These are phyloP conservation scores for Notodonta ziczac DNA, from an alignment of 2,888 invertebrate species.

Conservation along the genomic window DNA sequence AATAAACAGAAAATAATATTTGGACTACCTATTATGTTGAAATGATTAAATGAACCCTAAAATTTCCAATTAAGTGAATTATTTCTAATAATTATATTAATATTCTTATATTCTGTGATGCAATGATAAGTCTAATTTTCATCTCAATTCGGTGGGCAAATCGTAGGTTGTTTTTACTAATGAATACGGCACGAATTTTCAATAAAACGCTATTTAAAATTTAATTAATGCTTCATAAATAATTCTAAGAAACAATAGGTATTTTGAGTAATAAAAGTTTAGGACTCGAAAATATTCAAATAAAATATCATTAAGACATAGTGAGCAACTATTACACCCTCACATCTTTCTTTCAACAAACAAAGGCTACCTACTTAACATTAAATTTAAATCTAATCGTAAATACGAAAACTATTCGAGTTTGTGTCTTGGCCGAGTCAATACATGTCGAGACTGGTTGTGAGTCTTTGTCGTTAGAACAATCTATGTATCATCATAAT, in stretches of 20 bases:
- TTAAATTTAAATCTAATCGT: constrained; percentile 51
- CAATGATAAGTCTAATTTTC: constrained; percentile 31
- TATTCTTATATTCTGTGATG: constrained; percentile 18
- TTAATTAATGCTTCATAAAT: constrained; percentile 21
- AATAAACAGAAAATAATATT: no score
- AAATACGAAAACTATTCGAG: constrained; percentile 71
- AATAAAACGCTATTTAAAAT: constrained; percentile 17
- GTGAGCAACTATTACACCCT: constrained; percentile 59
- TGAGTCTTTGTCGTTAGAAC: constrained; percentile 23
- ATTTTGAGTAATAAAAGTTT: constrained; percentile 40
- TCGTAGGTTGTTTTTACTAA: constrained; percentile 23
- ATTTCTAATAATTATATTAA: no score
- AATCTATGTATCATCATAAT: constrained; percentile 18
- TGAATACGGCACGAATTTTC: constrained; percentile 33
- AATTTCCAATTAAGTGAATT: constrained; percentile 9
- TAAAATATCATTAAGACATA: constrained; percentile 33
- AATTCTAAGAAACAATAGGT: constrained; percentile 22
- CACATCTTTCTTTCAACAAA: constrained; percentile 36
- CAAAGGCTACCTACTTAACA: constrained; percentile 35
- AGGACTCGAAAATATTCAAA: constrained; percentile 29
- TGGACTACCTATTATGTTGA: no score
- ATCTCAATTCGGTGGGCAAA: constrained; percentile 53
- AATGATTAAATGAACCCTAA: constrained; percentile 13
- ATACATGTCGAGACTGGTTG: constrained; percentile 21
- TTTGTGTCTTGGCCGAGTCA: constrained; percentile 54